These are phyloP conservation scores for Acronicta alni DNA, from an alignment of 2,888 invertebrate species.

Conservation along the genomic window DNA sequence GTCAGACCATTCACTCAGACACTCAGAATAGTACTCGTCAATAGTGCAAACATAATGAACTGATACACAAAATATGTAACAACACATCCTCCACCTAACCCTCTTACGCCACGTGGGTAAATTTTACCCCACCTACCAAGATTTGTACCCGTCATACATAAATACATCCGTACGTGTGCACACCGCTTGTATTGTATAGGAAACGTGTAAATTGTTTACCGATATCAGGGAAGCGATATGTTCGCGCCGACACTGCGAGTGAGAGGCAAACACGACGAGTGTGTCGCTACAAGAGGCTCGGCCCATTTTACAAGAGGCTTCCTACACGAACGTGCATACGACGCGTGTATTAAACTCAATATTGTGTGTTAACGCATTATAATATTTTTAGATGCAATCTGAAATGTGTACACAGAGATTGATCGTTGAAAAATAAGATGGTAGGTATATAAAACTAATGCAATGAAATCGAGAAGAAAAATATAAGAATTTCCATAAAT, in stretches of 20 bases:
- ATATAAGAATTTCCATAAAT: background rate
- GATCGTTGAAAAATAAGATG: slow-evolving; percentile 11
- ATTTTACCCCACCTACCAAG: slow-evolving; percentile 57
- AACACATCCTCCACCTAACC: slow-evolving; percentile 58
- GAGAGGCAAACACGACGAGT: slow-evolving; percentile 60
- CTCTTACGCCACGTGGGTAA: slow-evolving; percentile 46
- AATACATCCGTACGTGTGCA: slow-evolving; percentile 51
- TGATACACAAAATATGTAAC: slow-evolving; percentile 47
- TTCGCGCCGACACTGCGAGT: slow-evolving; percentile 59
- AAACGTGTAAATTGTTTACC: slow-evolving; percentile 71
- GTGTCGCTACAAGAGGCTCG: slow-evolving; percentile 55
- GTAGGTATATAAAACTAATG: background rate
- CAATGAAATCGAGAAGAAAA: too few relatives aligned
- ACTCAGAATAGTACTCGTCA: slow-evolving; percentile 45
- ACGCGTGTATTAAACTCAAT: slow-evolving; percentile 45
- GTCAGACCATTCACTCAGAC: slow-evolving; percentile 36
- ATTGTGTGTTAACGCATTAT: slow-evolving; percentile 41
- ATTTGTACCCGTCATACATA: slow-evolving; percentile 55
- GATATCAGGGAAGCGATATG: slow-evolving; percentile 68
- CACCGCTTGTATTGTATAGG: slow-evolving; percentile 55
- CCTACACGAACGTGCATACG: slow-evolving; percentile 48
- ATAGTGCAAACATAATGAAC: slow-evolving; percentile 39
- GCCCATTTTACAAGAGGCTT: slow-evolving; percentile 56
- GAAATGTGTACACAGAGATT: slow-evolving; percentile 18
- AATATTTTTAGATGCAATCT: slow-evolving; percentile 30